These are phyloP conservation scores for Julus scanicus DNA, from an alignment of 2,888 invertebrate species.

Conservation along the genomic window DNA sequence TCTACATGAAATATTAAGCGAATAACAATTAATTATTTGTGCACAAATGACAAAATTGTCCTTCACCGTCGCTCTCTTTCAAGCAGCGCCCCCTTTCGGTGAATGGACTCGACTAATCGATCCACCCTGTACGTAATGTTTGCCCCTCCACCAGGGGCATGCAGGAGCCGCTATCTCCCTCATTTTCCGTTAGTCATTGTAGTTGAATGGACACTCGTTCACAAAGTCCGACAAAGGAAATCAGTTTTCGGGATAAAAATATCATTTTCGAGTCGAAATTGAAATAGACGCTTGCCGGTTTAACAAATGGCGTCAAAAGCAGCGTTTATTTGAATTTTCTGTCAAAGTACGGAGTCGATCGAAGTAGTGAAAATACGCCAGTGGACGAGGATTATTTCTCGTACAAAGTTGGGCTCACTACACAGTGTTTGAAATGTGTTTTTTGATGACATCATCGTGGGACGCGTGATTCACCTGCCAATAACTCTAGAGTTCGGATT, in stretches of 20 bases:
- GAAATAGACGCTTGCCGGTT: background rate
- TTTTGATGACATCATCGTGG: constrained; percentile 20
- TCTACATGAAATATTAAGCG: constrained; percentile 1
- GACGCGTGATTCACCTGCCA: background rate
- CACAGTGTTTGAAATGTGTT: constrained; percentile 17
- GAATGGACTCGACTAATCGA: background rate
- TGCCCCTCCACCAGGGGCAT: constrained; percentile 30
- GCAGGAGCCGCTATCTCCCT: constrained; percentile 13
- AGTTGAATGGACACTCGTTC: background rate
- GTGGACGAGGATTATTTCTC: background rate
- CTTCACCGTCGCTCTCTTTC: background rate
- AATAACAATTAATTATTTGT: constrained; percentile 24
- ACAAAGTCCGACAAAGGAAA: background rate
- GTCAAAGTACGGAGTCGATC: background rate
- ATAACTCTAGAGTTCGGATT: background rate
- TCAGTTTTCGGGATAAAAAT: constrained; percentile 5
- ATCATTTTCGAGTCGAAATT: background rate
- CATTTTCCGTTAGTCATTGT: constrained; percentile 24
- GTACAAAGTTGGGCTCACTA: background rate
- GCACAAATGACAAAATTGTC: constrained; percentile 6
- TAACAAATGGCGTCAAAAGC: background rate
- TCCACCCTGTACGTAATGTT: background rate
- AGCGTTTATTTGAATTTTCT: background rate
- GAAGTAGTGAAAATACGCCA: background rate
- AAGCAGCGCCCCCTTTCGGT: background rate